Evolutionary conservation across 2,797 vertebrate species (phyloP), one percentile per base, ranked within the genome.

Genomic region (Melanotaenia parkinsoni): DNA sequence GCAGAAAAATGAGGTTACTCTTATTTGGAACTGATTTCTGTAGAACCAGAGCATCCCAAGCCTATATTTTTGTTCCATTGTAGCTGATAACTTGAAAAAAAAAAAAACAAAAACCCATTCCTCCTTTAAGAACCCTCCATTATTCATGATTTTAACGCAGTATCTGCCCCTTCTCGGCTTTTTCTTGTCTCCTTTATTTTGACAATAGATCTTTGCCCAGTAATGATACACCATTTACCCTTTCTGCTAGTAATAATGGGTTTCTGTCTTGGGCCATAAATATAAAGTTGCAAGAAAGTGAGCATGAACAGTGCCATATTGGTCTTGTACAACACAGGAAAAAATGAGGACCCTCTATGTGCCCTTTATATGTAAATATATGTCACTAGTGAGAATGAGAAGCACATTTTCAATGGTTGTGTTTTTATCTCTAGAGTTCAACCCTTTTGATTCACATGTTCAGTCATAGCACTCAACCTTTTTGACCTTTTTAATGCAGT

Each of bases 351-450:
- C 37, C 60, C 20, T 67, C 54, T 53, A 45, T 78, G 40, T 47
- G 58, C 72, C 47, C 81, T 80, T 62, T 76, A 24, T 77, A 88
- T 91, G 88, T 67, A 88, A 90, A 91, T 85, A 47, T 75, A 79
- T 86, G 62, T 60, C 70, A 60, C 54, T 70, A 56, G 51, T 24
- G 3, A 60, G 11, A 45, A 65, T 69, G 69, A 63, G 12, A 63
- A 72, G 5, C 20, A 70, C 43, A 32, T 24, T 79, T 72, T 65
- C 30, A 26, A 26, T 58, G 20, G 35, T 65, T 14, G 32, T 69
- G 11, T 64, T 45, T 45, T 71, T 45, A 4, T 22, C 58, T 28
- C 45, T 47, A 14, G 6, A 51, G 22, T n/a, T 60, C 26, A 18
- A 18, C 26, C n/a, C 28, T 57, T 51, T 58, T 24, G 26, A 8